Percentiles rank a stretch among this genome's conserved stretches.
Evolutionary conservation across 64 coral and sea anemone species (phyloP).

Genomic region (Montipora efflorescens): DNA sequence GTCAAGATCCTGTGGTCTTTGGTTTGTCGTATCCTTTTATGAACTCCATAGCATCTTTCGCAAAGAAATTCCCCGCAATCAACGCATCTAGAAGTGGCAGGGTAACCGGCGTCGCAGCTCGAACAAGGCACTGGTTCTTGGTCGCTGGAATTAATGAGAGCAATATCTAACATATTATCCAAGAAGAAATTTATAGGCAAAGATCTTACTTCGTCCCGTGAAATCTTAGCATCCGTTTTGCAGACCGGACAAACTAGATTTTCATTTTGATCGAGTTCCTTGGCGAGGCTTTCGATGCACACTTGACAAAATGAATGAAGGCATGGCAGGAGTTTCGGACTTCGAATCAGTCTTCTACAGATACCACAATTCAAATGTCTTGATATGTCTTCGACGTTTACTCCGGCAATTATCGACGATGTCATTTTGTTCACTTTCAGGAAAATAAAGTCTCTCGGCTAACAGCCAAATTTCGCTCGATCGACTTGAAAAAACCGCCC

Average conservation of each 20-base stretch:
- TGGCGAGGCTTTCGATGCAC: conserved; percentile 64
- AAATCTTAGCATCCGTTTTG: conserved; percentile 75
- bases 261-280: conserved; percentile 34
- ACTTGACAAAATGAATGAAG: conserved; percentile 91
- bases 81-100: conserved; percentile 75
- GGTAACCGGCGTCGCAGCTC: conserved; percentile 71
- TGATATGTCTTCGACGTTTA: conserved; percentile 82
- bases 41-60: conserved; percentile 83
- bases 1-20: conserved; percentile 92
- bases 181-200: conserved; percentile 86
- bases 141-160: conserved; percentile 77
- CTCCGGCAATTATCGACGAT: conserved; percentile 76
- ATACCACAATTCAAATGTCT: conserved; percentile 84
- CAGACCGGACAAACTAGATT: conserved; percentile 75
- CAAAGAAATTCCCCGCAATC: conserved; percentile 96
- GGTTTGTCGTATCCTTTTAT: conserved; percentile 89
- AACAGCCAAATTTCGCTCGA: background rate
- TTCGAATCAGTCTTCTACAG: conserved; percentile 81
- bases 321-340: conserved; percentile 84
- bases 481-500: background rate
- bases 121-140: conserved; percentile 79
- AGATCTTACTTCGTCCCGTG: conserved; percentile 65
- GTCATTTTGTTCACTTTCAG: conserved; percentile 60
- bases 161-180: conserved; percentile 93
- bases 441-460: background rate